A percentile compares a stretch with the other conserved stretches of the same genome.
Conservation (phyloP, 2,113 vertebrate species). For the Centropus unirufus region DNA sequence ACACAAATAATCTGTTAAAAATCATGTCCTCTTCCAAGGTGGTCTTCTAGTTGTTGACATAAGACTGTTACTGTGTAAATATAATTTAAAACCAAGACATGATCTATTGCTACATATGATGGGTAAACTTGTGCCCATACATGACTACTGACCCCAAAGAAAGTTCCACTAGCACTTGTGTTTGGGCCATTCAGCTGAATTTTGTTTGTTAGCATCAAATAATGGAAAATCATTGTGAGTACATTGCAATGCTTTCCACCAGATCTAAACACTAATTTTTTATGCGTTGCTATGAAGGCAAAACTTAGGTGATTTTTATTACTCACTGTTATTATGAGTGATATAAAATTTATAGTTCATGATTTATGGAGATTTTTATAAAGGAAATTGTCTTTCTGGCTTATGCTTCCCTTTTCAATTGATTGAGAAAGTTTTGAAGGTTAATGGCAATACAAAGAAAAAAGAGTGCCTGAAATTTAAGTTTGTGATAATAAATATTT, state of each 20-base stretch:
- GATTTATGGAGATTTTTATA: background rate
- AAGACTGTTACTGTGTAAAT: background rate
- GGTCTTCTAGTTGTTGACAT: background rate
- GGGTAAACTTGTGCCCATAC: background rate
- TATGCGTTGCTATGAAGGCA: background rate
- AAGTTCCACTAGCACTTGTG: background rate
- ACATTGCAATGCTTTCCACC: background rate
- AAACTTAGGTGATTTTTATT: background rate
- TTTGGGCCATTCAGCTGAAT: background rate
- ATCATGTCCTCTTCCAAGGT: background rate
- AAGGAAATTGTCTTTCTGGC: background rate
- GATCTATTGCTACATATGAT: background rate
- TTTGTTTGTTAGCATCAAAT: background rate
- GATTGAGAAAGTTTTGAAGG: background rate
- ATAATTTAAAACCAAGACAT: background rate
- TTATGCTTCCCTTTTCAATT: background rate
- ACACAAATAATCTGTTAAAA: background rate
- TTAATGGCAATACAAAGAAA: background rate
- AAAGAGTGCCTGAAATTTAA: background rate
- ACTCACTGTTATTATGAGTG: background rate
- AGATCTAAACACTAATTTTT: background rate
- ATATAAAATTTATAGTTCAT: background rate
- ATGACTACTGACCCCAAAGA: background rate
- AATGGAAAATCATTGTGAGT: background rate
- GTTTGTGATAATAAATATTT: background rate